These are phyloP conservation scores for Crotalus horridus DNA, from an alignment of 2,113 vertebrate species.

Conservation along the genomic window DNA sequence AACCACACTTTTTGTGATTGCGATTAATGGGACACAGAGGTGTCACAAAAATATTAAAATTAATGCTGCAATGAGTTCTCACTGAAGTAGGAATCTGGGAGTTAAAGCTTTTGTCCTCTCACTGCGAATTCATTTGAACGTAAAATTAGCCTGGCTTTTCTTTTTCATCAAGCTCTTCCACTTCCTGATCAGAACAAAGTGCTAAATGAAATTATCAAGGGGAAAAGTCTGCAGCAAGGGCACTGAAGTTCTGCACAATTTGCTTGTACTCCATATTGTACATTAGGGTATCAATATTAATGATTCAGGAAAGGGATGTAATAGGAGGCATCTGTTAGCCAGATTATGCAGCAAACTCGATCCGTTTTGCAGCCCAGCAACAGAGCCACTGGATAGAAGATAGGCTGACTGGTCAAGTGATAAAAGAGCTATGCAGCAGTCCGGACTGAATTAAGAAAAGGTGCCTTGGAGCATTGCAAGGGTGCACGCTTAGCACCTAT, in stretches of 20 bases:
- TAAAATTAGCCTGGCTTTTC: background rate
- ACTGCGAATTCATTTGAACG: background rate
- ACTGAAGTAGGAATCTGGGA: background rate
- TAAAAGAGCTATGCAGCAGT: background rate
- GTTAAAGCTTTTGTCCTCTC: background rate
- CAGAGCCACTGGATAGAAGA: background rate
- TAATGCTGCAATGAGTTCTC: background rate
- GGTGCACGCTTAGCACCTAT: background rate
- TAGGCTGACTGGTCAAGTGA: background rate
- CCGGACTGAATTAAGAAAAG: background rate
- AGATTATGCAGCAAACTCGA: conserved; percentile 26
- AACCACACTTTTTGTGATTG: background rate
- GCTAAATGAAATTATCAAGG: conserved; percentile 23
- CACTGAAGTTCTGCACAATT: conserved; percentile 53
- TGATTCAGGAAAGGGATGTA: conserved; percentile 39
- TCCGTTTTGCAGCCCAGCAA: conserved; percentile 24
- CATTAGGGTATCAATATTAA: conserved; percentile 56
- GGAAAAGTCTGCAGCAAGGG: conserved; percentile 30
- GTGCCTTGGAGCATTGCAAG: background rate
- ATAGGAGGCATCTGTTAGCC: conserved; percentile 52
- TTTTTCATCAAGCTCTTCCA: conserved; percentile 35
- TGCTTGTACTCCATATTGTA: conserved; percentile 26
- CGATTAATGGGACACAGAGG: background rate
- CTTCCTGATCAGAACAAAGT: conserved; percentile 28
- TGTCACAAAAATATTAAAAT: background rate